Percentiles rank a stretch among this genome's conserved stretches.
These are phyloP conservation scores for Apodemus sylvaticus DNA, from an alignment of 2,113 vertebrate species.

Conservation along the genomic window DNA sequence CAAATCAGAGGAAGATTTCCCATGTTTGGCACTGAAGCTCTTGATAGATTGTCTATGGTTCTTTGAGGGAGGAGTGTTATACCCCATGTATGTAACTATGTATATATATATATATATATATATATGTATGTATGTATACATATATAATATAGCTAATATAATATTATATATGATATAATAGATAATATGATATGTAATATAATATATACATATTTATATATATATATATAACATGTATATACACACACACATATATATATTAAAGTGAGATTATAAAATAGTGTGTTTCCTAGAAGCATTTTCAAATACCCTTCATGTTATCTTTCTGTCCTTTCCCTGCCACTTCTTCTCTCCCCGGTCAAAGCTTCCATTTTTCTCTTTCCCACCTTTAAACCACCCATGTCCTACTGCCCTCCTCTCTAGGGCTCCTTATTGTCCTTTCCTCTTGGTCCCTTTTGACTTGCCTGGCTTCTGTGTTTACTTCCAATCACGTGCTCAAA, in stretches of 20 bases:
- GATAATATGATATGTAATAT: no score
- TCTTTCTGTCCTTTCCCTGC: background rate
- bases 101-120: background rate
- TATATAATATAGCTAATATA: no score
- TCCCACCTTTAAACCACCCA: background rate
- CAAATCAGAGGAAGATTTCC: background rate
- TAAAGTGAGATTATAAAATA: background rate
- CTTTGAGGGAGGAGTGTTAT: background rate
- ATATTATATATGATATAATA: no score
- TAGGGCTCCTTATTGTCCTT: background rate
- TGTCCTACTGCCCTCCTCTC: background rate
- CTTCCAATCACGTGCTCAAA: background rate
- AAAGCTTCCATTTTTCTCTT: background rate
- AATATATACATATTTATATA: no score
- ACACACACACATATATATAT: background rate
- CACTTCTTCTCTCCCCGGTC: no score
- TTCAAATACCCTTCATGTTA: background rate
- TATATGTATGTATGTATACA: background rate
- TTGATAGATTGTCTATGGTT: background rate
- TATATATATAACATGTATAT: no score
- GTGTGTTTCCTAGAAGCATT: background rate
- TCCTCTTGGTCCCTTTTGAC: background rate
- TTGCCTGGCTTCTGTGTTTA: background rate
- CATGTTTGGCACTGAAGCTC: background rate
- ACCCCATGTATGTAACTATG: background rate